Evolutionary conservation across 1,140 invertebrate genomes (phyloP), one percentile per base, ranked within the genome.

Genomic region (Physella acuta): DNA sequence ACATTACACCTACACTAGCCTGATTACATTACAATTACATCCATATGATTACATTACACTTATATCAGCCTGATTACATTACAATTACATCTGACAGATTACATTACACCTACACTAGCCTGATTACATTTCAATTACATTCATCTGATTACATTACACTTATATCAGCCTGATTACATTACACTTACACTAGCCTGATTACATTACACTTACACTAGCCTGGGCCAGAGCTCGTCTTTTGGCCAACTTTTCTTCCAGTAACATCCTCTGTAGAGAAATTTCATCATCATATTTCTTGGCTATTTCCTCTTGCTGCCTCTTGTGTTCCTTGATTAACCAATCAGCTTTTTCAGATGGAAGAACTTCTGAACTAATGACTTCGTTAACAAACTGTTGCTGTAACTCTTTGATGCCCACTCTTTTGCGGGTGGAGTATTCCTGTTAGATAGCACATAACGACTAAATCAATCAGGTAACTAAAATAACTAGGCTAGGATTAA

Each of bases 211-310:
- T 74, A 82, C 82, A 68, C 74, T 79, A 37, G 71, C 64, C 65
- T 78, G 75, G 16, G 81, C 81, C 33, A 84, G 71, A 24, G 75
- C 75, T 63, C 77, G 75, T 28, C 83, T 68, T 64, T 76, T 70
- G 3, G 81, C 77, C 24, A 84, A 70, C 67, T 84, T 84, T 68
- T 84, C 83, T 66, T 84, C 82, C 33, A 84, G 73, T 0, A 74
- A 68, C 75, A 83, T 78, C 33, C 82, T 74, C 72, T 83, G 82
- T 37, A 76, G 60, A 1, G 80, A 81, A 37, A 84, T 80, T 64
- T 84, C 82, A 31, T 84, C 81, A 75, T 84, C 83, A 60, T 81
- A 82, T 56, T 76, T 70, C 30, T 71, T 75, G 30, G 83, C 80
- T 3, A 84, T 56, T 8, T 68, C 66, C n/a, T 77, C 76, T 71